Evolutionary conservation across 1,140 invertebrate species (phyloP).

Genomic region (Tetragnatha versicolor): DNA sequence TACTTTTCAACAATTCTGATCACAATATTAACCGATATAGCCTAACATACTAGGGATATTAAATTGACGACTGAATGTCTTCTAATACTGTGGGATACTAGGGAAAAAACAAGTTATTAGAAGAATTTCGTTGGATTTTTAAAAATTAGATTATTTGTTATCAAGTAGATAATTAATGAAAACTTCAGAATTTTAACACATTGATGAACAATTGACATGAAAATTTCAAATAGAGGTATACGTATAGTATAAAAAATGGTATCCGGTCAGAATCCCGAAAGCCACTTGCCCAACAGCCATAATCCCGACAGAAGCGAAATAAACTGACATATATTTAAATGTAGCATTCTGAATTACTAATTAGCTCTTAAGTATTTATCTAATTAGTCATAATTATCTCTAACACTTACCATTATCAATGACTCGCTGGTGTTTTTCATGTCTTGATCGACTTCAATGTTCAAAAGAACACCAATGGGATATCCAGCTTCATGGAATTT

Average conservation of each 20-base stretch:
- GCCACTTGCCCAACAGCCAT: background rate
- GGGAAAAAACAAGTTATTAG: background rate
- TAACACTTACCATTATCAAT: conserved; percentile 5
- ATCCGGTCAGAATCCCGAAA: background rate
- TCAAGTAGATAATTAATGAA: too few relatives aligned
- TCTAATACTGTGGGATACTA: background rate
- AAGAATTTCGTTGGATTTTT: too few relatives aligned
- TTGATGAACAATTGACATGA: too few relatives aligned
- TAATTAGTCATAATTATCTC: background rate
- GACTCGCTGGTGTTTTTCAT: conserved; percentile 15
- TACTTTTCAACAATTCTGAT: background rate
- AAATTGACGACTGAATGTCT: background rate
- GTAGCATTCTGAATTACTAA: background rate
- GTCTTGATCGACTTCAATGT: background rate
- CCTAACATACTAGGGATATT: background rate
- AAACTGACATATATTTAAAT: background rate
- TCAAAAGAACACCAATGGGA: background rate
- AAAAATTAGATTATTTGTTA: too few relatives aligned
- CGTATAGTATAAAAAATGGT: background rate
- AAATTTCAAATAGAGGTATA: background rate
- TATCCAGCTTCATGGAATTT: conserved; percentile 1
- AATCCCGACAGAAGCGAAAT: background rate
- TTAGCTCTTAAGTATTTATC: background rate
- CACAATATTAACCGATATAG: background rate
- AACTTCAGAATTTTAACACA: too few relatives aligned